Percentiles rank a stretch among this genome's conserved stretches.
Evolutionary conservation across 2,113 vertebrate species (phyloP).

Genomic region (Epinephelus moara): DNA sequence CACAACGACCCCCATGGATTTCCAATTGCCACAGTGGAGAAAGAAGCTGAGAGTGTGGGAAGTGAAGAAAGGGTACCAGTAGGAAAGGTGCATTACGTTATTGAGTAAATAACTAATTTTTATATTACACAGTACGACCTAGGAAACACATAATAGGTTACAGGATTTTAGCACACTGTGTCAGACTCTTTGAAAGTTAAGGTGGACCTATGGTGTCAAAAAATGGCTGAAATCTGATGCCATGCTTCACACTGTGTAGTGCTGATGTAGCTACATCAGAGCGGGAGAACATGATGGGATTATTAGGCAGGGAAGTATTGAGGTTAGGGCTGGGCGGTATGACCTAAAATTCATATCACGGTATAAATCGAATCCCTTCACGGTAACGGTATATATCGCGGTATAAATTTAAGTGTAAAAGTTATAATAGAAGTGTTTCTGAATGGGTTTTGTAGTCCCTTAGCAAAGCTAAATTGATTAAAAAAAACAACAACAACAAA

Average conservation of each 20-base stretch:
- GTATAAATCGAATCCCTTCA: too few species aligned
- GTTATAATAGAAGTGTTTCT: too few species aligned
- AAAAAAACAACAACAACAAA: too few species aligned
- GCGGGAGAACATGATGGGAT: constrained; percentile 47
- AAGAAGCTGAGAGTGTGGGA: constrained; percentile 68
- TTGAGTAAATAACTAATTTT: constrained; percentile 77
- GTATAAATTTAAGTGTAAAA: too few species aligned
- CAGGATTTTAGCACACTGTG: constrained; percentile 52
- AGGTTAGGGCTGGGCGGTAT: too few species aligned
- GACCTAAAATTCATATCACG: too few species aligned
- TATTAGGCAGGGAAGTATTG: constrained; percentile 28
- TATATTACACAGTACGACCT: constrained; percentile 72
- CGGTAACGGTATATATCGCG: too few species aligned
- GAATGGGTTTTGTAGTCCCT: too few species aligned
- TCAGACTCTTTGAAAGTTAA: constrained; percentile 55
- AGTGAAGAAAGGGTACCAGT: constrained; percentile 64
- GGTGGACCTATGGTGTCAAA: constrained; percentile 53
- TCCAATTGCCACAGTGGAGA: constrained; percentile 70
- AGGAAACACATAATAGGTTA: constrained; percentile 65
- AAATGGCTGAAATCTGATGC: constrained; percentile 41
- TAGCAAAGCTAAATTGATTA: too few species aligned
- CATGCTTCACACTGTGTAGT: constrained; percentile 13
- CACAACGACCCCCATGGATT: constrained; percentile 71
- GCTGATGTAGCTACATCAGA: constrained; percentile 37
- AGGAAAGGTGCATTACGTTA: constrained; percentile 74